phyloP scores from a whole-genome alignment of 1,140 invertebrate genomes.

The Pentalonia nigronervosa region DNA sequence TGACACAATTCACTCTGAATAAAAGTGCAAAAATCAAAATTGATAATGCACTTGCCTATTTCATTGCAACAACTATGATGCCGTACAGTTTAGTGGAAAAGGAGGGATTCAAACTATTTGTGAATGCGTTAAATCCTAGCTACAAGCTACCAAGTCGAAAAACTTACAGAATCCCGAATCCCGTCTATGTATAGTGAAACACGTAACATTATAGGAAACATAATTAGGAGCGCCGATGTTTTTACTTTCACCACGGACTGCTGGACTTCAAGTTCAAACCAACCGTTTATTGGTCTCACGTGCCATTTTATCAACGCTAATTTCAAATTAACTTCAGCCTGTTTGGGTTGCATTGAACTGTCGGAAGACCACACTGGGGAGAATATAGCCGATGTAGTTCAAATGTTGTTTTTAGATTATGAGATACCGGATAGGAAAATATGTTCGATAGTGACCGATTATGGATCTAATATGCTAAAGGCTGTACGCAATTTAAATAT shows the following conservation, averaged over 20 bases:
- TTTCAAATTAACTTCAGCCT: background rate
- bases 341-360: background rate
- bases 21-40: conserved; percentile 1
- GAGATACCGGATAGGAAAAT: background rate
- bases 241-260: conserved; percentile 8
- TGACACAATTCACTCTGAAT: background rate
- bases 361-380: background rate
- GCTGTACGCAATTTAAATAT: too few species aligned
- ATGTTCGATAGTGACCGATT: background rate
- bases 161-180: background rate
- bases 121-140: conserved; percentile 24
- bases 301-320: background rate
- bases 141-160: background rate
- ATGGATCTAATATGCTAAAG: too few species aligned
- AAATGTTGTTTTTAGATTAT: conserved; percentile 14
- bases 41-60: background rate
- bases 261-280: conserved; percentile 29
- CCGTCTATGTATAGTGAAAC: background rate
- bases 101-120: conserved; percentile 12
- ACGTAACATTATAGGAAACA: background rate
- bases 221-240: background rate
- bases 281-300: conserved; percentile 25
- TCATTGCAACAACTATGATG: conserved; percentile 27
- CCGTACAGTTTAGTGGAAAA: conserved; percentile 15
- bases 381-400: background rate